Percentiles rank a stretch among this genome's conserved stretches.
These are phyloP conservation scores for Xerus rutilus DNA, from an alignment of 2,797 vertebrate genomes.

Conservation along the genomic window DNA sequence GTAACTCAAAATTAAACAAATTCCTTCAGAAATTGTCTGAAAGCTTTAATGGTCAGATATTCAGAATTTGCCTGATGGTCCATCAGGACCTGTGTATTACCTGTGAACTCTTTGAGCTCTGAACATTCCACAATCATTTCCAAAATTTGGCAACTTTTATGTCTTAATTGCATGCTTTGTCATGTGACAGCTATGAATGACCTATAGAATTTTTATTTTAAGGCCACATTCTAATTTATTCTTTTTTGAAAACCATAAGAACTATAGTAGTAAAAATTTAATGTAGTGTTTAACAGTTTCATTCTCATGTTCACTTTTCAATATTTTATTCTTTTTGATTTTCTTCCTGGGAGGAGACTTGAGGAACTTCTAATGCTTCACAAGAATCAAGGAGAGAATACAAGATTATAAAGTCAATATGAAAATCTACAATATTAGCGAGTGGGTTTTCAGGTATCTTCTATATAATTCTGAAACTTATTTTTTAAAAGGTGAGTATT, in stretches of 20 bases:
- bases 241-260: conserved; percentile 55
- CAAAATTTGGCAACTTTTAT: conserved; percentile 21
- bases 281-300: conserved; percentile 27
- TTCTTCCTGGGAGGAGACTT: conserved; percentile 38
- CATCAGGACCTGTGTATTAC: neutral
- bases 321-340: conserved; percentile 44
- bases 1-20: neutral
- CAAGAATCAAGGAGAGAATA: conserved; percentile 18
- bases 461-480: conserved; percentile 22
- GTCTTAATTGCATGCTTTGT: neutral
- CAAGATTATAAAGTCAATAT: neutral
- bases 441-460: neutral
- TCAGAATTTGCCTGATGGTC: conserved; percentile 20
- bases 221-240: neutral
- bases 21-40: conserved; percentile 15
- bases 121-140: conserved; percentile 8
- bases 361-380: neutral
- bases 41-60: neutral
- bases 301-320: neutral
- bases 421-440: conserved; percentile 27
- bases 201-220: conserved; percentile 45
- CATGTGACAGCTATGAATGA: neutral
- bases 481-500: neutral
- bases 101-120: conserved; percentile 2
- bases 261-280: conserved; percentile 29